Evolutionary conservation across 2,113 vertebrate species (phyloP).

Genomic region (Tachysurus vachellii): DNA sequence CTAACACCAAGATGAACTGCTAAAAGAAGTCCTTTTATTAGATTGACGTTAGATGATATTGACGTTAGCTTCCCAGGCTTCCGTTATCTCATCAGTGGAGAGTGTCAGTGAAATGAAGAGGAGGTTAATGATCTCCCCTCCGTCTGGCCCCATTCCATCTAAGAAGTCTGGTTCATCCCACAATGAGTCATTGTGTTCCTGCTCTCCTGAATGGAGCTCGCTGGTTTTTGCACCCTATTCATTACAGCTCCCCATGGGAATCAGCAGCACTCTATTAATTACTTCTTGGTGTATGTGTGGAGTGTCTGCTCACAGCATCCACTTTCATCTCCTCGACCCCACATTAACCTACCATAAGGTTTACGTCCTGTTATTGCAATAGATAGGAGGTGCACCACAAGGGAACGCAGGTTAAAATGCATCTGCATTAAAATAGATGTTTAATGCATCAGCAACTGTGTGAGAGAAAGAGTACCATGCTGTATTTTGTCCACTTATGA

Average conservation of each 20-base stretch:
- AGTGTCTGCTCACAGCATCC: not conserved
- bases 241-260: slow-evolving; percentile 15
- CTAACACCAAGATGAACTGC: not conserved
- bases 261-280: slow-evolving; percentile 24
- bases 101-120: slow-evolving; percentile 16
- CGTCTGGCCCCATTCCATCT: not conserved
- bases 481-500: not conserved
- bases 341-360: not conserved
- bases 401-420: not conserved
- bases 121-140: slow-evolving; percentile 36
- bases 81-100: slow-evolving; percentile 21
- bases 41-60: slow-evolving; percentile 25
- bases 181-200: slow-evolving; percentile 39
- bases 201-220: not conserved
- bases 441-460: not conserved
- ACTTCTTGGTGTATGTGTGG: not conserved
- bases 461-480: not conserved
- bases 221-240: not conserved
- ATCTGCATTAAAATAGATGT: not conserved
- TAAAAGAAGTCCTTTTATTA: slow-evolving; percentile 8
- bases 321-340: slow-evolving; percentile 7
- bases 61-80: slow-evolving; percentile 16
- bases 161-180: slow-evolving; percentile 18
- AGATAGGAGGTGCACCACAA: not conserved
- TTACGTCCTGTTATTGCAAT: not conserved